Conservation (phyloP, 2,113 vertebrate genomes). For the Herpetotheres cachinnans region DNA sequence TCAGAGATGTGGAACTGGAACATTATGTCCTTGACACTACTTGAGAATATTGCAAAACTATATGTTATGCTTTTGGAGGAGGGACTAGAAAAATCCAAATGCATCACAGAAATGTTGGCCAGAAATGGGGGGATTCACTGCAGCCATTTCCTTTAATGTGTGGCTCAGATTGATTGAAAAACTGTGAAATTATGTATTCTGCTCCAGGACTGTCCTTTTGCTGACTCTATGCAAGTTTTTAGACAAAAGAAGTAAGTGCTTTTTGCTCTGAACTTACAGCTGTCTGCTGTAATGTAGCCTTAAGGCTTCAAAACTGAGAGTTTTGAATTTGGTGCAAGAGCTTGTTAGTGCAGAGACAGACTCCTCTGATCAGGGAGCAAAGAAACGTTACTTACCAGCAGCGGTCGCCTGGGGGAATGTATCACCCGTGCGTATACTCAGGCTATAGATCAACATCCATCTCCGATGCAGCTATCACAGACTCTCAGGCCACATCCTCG, state of each 20-base stretch:
- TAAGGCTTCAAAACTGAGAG: not conserved
- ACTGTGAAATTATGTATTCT: not conserved
- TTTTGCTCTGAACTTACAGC: not conserved
- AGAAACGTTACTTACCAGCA: fast-evolving
- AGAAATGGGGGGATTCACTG: not conserved
- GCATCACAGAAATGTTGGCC: not conserved
- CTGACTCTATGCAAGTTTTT: not conserved
- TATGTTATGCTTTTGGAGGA: not conserved
- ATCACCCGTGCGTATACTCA: too few relatives aligned
- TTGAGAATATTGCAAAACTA: not conserved
- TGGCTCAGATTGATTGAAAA: not conserved
- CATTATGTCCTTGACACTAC: not conserved
- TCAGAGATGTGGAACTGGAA: not conserved
- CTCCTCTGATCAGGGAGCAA: not conserved
- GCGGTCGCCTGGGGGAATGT: not conserved
- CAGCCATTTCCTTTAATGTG: not conserved
- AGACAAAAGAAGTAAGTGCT: not conserved
- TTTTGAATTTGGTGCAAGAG: not conserved
- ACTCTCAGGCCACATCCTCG: not conserved
- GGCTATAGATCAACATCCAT: not conserved
- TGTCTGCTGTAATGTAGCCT: not conserved
- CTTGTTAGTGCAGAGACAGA: not conserved
- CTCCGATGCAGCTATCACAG: not conserved
- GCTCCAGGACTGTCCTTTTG: not conserved
- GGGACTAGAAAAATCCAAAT: not conserved